Evolutionary conservation across 1,140 invertebrate species (phyloP).

Genomic region (Magallana ariakensis): DNA sequence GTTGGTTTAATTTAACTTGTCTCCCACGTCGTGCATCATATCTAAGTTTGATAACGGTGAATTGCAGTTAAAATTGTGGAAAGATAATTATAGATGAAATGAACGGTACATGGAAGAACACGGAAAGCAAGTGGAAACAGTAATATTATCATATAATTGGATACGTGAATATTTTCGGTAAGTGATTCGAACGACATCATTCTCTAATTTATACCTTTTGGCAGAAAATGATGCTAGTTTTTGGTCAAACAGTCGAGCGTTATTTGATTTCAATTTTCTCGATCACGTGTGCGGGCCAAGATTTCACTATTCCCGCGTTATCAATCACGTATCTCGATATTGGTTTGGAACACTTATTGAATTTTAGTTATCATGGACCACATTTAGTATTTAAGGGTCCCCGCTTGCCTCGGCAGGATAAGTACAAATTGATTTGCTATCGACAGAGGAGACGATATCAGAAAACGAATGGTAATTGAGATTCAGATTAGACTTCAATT

Average conservation of each 20-base stretch:
- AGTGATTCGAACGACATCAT: neutral
- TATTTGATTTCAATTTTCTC: neutral
- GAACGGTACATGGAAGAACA: neutral
- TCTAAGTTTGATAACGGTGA: no score
- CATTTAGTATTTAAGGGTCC: constrained; percentile 24
- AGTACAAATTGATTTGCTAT: constrained; percentile 37
- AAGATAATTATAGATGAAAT: neutral
- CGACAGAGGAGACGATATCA: constrained; percentile 30
- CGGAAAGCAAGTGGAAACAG: neutral
- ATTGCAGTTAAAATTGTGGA: no score
- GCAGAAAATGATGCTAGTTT: neutral
- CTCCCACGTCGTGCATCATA: no score
- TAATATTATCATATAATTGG: neutral
- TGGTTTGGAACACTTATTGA: constrained; percentile 27
- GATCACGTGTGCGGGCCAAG: constrained; percentile 7
- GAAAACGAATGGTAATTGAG: constrained; percentile 28
- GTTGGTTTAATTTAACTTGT: no score
- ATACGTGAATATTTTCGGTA: neutral
- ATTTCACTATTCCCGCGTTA: constrained; percentile 31
- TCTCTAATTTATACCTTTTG: neutral
- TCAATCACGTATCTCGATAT: constrained; percentile 27
- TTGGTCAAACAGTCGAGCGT: neutral
- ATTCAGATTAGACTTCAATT: constrained; percentile 26
- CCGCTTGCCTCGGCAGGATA: constrained; percentile 4
- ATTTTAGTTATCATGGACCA: constrained; percentile 32